These are phyloP conservation scores for Ptychodera flava DNA, from an alignment of 35 echinoderm and acorn worm genomes.

Conservation along the genomic window DNA sequence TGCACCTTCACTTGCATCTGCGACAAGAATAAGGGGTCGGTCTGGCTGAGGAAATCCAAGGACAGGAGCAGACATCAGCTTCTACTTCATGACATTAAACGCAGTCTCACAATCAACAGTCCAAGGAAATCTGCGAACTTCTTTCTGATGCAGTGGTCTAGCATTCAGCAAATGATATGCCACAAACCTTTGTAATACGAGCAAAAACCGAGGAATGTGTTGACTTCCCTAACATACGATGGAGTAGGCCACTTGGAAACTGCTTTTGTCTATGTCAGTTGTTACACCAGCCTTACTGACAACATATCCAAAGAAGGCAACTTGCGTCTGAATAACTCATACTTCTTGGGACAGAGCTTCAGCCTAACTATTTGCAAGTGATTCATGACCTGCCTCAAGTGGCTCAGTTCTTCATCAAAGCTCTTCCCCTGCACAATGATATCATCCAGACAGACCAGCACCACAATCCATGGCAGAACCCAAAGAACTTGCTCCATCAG, in stretches of 20 bases:
- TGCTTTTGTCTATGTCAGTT: constrained; percentile 33
- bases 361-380: no score
- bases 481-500: constrained; percentile 17
- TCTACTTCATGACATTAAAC: constrained; percentile 26
- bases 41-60: constrained; percentile 25
- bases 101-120: no score
- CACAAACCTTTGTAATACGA: no score
- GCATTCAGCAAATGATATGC: constrained; percentile 17
- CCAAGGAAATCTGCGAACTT: no score
- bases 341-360: constrained; percentile 61
- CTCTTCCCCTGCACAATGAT: constrained; percentile 23
- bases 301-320: constrained; percentile 46
- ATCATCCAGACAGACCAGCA: constrained; percentile 26
- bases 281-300: constrained; percentile 21
- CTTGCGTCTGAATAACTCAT: constrained; percentile 29
- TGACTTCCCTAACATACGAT: constrained; percentile 28
- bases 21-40: constrained; percentile 21
- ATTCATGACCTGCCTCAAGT: no score
- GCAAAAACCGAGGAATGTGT: no score
- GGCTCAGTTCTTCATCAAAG: no score
- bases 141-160: neutral
- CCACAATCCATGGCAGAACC: constrained; percentile 18
- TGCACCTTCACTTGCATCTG: constrained; percentile 40
- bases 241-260: constrained; percentile 41
- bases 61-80: constrained; percentile 13